A percentile compares a stretch with the other conserved stretches of the same genome.
Evolutionary conservation across 1,140 invertebrate genomes (phyloP).

Genomic region (Achroia grisella): DNA sequence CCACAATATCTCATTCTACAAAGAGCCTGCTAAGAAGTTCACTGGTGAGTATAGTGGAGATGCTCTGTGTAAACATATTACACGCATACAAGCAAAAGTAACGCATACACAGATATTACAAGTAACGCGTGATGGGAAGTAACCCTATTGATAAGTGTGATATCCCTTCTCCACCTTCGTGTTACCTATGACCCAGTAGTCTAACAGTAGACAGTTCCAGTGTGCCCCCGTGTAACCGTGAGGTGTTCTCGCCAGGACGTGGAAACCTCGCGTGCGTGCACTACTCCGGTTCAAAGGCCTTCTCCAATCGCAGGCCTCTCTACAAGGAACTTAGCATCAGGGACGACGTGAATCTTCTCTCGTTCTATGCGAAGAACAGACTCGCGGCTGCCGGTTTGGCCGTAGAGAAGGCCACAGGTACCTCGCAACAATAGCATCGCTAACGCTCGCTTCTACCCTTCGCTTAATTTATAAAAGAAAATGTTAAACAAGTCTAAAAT

Average conservation of each 20-base stretch:
- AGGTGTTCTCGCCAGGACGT: conserved; percentile 73
- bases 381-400: conserved; percentile 75
- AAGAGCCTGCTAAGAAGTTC: conserved; percentile 77
- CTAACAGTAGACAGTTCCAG: conserved; percentile 11
- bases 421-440: conserved; percentile 35
- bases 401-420: conserved; percentile 67
- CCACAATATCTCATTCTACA: conserved; percentile 77
- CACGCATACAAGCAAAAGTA: conserved; percentile 2
- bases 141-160: no score
- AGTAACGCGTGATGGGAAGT: neutral
- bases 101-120: conserved; percentile 3
- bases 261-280: conserved; percentile 85
- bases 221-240: conserved; percentile 50
- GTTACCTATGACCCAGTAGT: neutral
- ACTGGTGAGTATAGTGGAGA: conserved; percentile 71
- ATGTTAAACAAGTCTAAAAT: conserved; percentile 25
- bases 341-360: conserved; percentile 83
- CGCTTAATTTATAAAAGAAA: conserved; percentile 54
- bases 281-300: conserved; percentile 84
- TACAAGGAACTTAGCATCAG: conserved; percentile 78
- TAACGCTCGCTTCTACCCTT: conserved; percentile 52
- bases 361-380: conserved; percentile 84
- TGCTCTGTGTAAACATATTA: no score
- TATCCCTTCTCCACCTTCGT: neutral
- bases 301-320: conserved; percentile 81